Conservation (phyloP, 2,797 vertebrate species). For the Eptatretus atami region DNA sequence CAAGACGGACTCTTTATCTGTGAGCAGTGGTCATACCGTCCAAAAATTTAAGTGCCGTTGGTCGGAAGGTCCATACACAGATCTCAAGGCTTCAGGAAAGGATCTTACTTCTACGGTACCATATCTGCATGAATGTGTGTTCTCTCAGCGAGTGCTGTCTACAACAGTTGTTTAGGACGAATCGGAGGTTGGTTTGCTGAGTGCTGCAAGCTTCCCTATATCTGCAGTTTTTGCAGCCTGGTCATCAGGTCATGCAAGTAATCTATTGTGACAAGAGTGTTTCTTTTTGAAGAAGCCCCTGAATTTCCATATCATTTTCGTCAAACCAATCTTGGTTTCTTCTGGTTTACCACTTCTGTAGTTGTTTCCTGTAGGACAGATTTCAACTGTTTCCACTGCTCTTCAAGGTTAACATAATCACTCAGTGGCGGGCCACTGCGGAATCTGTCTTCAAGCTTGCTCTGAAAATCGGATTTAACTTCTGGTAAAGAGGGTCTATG, state of each 20-base stretch:
- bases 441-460: background rate
- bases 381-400: conserved; percentile 2
- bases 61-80: background rate
- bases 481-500: background rate
- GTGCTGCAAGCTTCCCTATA: background rate
- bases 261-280: background rate
- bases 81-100: background rate
- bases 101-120: background rate
- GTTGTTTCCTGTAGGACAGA: background rate
- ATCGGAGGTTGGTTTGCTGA: background rate
- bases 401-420: background rate
- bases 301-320: background rate
- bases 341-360: background rate
- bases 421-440: background rate
- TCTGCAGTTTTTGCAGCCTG: background rate
- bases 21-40: background rate
- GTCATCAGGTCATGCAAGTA: background rate
- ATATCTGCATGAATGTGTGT: background rate
- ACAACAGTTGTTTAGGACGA: background rate
- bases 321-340: background rate
- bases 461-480: background rate
- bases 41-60: background rate
- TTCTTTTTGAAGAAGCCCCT: background rate
- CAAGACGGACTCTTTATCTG: background rate
- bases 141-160: background rate